phyloP scores from a whole-genome alignment of 2,888 invertebrate genomes.

The Lapara coniferarum region DNA sequence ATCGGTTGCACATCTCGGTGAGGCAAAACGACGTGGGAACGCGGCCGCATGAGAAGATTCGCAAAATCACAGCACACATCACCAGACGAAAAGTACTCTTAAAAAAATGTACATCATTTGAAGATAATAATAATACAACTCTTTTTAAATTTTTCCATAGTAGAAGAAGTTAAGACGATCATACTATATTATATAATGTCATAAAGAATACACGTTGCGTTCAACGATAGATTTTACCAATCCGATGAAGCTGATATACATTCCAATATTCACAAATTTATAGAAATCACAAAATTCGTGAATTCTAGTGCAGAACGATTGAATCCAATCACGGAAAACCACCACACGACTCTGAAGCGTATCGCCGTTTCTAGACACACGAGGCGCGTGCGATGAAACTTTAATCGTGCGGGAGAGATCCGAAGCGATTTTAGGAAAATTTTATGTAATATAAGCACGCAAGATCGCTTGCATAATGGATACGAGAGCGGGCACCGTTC shows the following conservation, averaged over 20 bases:
- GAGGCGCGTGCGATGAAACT: conserved; percentile 13
- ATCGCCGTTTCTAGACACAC: not conserved
- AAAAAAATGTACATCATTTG: no score
- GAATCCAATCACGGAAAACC: not conserved
- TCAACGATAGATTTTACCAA: no score
- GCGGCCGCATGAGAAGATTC: conserved; percentile 14
- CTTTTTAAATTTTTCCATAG: no score
- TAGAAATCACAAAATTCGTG: not conserved
- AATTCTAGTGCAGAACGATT: not conserved
- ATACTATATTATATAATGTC: no score
- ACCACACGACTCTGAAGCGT: not conserved
- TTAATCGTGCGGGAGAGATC: conserved; percentile 15
- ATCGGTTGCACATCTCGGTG: conserved; percentile 13
- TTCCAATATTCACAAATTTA: not conserved
- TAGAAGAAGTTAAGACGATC: no score
- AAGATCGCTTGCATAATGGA: conserved; percentile 29
- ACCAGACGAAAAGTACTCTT: not conserved
- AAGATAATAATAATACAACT: no score
- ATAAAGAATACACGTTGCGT: no score
- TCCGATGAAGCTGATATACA: no score
- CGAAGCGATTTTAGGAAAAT: conserved; percentile 17
- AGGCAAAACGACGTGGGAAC: conserved; percentile 19
- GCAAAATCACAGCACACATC: conserved; percentile 1
- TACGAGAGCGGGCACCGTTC: conserved; percentile 20
- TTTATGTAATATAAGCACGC: conserved; percentile 27